Conservation (phyloP, 2,113 vertebrate species). For the Alethe castanea region DNA sequence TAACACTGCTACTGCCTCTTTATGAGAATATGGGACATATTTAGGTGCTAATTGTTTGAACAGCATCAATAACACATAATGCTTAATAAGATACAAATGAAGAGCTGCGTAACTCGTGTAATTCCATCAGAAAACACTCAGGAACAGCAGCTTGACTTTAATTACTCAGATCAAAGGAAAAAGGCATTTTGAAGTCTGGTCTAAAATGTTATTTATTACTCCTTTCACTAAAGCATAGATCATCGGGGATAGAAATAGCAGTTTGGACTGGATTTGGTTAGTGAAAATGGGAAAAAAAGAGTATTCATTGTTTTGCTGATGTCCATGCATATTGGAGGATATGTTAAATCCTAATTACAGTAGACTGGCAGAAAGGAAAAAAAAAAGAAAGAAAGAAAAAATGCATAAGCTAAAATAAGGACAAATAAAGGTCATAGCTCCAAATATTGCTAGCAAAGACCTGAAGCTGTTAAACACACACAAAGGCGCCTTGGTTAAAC, state of each 20-base stretch:
- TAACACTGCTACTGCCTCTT: not conserved
- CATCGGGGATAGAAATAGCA: not conserved
- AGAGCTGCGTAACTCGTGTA: not conserved
- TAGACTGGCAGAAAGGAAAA: not conserved
- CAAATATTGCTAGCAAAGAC: not conserved
- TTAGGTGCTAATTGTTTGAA: constrained; percentile 49
- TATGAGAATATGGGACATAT: constrained; percentile 6
- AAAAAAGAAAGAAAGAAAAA: not conserved
- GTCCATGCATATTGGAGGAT: not conserved
- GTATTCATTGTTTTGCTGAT: not conserved
- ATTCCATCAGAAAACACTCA: constrained; percentile 27
- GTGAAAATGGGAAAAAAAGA: not conserved
- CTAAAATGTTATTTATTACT: constrained; percentile 51
- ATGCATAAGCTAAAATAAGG: not conserved
- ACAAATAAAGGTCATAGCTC: not conserved
- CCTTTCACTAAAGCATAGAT: constrained; percentile 1
- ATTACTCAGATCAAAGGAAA: constrained; percentile 55
- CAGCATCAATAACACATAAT: constrained; percentile 5
- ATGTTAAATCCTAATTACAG: constrained; percentile 5
- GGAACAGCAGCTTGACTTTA: constrained; percentile 35
- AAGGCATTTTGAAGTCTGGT: constrained; percentile 42
- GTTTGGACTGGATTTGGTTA: not conserved
- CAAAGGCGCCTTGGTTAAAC: not conserved
- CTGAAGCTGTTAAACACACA: not conserved
- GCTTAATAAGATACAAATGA: constrained; percentile 52